Base-by-base conservation (phyloP, 2,888 invertebrate genomes). In the Tyria jacobaeae region DNA sequence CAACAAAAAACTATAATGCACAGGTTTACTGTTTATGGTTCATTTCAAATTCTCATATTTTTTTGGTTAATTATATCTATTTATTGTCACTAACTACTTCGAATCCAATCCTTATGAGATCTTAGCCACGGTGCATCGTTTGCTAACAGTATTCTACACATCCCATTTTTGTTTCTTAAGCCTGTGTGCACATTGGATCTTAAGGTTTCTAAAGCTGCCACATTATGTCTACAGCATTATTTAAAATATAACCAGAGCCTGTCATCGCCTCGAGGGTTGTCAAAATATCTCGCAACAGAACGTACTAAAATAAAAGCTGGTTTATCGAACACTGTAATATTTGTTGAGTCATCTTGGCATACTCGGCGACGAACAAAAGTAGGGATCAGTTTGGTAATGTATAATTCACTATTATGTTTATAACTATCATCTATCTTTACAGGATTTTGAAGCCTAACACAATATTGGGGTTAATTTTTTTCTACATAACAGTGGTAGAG, bases 281-380 rank as follows among this genome's bases (percentile, higher is more conserved):
- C 89, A 90, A 88, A 90, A 90, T 85, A 89, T 66, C 80, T 79
- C 76, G 72, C 72, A 75, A 73, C 72, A 79, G 81, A 84, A 83
- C 84, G 83, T 86, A 86, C 86, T 90, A 85, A 90, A 92, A 92
- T 90, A 92, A 92, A 89, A 87, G 90, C 79, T 82, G 80, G 83
- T 71, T 85, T 84, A 83, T 87, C 85, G 78, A 80, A 89, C 83
- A 79, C 82, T 64, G 62, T 62, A 44, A 71, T 82, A 87, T 85
- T 84, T 84, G 88, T 77, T 76, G 82, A 89, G 88, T 91, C 91
- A 90, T 70, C 60, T 59, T 63, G 55, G 49, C 31, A 52, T 60
- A 63, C 53, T 72, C 66, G 64, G 21, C 35, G 34, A 10, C 31
- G 17, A 17, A 27, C 9, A 60, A 60, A 64, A 58, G 7, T 59